phyloP scores from a whole-genome alignment of 2,797 vertebrate species.

The Naso thynnoides region DNA sequence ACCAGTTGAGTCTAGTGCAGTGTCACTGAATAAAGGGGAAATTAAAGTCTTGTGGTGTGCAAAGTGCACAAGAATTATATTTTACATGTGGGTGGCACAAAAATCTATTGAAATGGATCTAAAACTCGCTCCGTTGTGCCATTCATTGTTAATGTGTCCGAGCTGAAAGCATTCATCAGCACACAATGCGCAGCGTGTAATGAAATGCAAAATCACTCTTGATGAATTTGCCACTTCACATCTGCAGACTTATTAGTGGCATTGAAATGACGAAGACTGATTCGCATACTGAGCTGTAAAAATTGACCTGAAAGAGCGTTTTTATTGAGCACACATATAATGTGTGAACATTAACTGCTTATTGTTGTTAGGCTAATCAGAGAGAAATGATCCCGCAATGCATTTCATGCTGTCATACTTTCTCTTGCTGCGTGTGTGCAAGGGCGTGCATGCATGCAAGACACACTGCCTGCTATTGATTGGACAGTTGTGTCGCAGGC shows the following conservation, averaged over 20 bases:
- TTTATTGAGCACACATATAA: background rate
- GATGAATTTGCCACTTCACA: slow-evolving; percentile 25
- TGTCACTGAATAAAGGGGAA: background rate
- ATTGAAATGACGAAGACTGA: slow-evolving; percentile 12
- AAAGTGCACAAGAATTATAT: background rate
- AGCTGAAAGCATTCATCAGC: slow-evolving; percentile 21
- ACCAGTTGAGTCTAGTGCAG: background rate
- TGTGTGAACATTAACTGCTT: slow-evolving; percentile 1
- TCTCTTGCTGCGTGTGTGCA: slow-evolving; percentile 8
- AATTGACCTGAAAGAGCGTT: background rate
- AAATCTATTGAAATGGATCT: slow-evolving; percentile 27
- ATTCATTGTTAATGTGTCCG: slow-evolving; percentile 29
- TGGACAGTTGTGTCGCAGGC: slow-evolving; percentile 55
- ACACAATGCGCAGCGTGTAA: slow-evolving; percentile 18
- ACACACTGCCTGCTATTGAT: slow-evolving; percentile 57
- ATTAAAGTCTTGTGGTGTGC: background rate
- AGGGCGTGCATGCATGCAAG: slow-evolving; percentile 28
- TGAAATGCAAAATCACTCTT: slow-evolving; percentile 28
- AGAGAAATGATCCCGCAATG: background rate
- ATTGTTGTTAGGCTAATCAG: slow-evolving; percentile 3
- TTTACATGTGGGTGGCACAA: background rate
- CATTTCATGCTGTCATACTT: background rate
- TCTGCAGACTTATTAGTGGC: slow-evolving; percentile 13
- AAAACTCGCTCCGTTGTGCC: slow-evolving; percentile 24
- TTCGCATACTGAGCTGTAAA: slow-evolving; percentile 13